Base-by-base conservation (phyloP, 2,113 vertebrate species). In the Coryphaenoides rupestris region DNA sequence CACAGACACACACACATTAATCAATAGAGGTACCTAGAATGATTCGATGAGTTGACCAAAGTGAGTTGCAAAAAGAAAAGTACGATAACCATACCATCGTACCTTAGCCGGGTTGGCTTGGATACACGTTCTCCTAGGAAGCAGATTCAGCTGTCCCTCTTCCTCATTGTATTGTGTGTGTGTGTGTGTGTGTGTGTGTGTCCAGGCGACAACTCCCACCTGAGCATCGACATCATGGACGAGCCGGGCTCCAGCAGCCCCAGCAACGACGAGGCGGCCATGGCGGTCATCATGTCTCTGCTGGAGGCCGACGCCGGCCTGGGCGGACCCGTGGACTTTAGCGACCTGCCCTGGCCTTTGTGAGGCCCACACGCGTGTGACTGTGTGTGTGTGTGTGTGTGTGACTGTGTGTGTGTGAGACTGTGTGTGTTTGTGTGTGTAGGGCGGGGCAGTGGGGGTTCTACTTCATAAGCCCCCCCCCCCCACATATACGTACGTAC, bases 201-300 rank as follows among this genome's bases (percentile, higher is more conserved):
- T 47, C 40, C 81, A 99, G 97, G 95, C 56, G 96, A 98, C 70
- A 98, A 98, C 83, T 94, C 96, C 15, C 95, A 98, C 67, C 92
- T 98, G 53, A 94, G 95, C 73, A 95, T 98, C 3, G 95, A 98
- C 71, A 96, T 98, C 92, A 95, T 98, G 72, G 96, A 98, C 68
- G 95, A 98, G 12, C 95, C 96, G 13, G 95, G 96, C 60, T 98
- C 96, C 17, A 99, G 97, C 84, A 99, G 97, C 78, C 96, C 96
- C 33, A 98, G 95, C 82, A 98, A 97, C 0, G 97, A 99, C 0
- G 97, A 99, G 83, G 97, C 97, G 0, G 97, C 97, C 4, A 99
- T 99, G 97, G 96, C 97, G 0, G 97, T 99, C 58, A 99, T 99
- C 69, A 99, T 99, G 97, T 99, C 96, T 76, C 92, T 99, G 73